A percentile compares a stretch with the other conserved stretches of the same genome.
Evolutionary conservation across 2,888 invertebrate species (phyloP).

Genomic region (Amblyjoppa fuscipennis): DNA sequence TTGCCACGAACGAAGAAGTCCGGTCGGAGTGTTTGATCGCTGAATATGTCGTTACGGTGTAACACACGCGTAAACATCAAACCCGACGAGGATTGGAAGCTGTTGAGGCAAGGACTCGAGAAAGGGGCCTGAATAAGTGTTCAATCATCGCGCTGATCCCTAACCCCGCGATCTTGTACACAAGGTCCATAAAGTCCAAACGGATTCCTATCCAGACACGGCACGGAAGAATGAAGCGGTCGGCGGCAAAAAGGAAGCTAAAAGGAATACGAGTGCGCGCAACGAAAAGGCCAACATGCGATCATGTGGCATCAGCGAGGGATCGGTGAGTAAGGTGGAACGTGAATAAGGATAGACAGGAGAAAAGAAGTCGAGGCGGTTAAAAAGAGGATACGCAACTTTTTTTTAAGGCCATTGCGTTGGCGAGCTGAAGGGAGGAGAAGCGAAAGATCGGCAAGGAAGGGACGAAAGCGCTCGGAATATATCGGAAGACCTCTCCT

Average conservation of each 20-base stretch:
- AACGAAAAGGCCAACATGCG: conserved; percentile 5
- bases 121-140: conserved; percentile 11
- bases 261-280: conserved; percentile 10
- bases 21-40: not conserved
- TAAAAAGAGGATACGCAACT: conserved; percentile 59
- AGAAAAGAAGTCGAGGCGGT: conserved; percentile 31
- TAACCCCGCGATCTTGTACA: conserved; percentile 5
- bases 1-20: too few relatives aligned
- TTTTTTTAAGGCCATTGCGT: conserved; percentile 61
- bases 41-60: not conserved
- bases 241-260: conserved; percentile 7
- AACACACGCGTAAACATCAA: too few relatives aligned
- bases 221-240: conserved; percentile 28
- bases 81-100: conserved; percentile 1
- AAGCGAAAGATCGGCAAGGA: not conserved
- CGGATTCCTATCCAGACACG: not conserved
- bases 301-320: not conserved
- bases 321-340: conserved; percentile 9
- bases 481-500: not conserved
- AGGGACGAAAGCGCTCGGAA: not conserved
- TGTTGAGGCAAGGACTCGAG: conserved; percentile 1
- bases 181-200: conserved; percentile 13
- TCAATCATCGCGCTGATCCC: conserved; percentile 17
- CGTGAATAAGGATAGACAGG: conserved; percentile 20
- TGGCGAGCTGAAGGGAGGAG: conserved; percentile 6